Conservation (phyloP, 2,888 invertebrate genomes). For the Antitype chi region DNA sequence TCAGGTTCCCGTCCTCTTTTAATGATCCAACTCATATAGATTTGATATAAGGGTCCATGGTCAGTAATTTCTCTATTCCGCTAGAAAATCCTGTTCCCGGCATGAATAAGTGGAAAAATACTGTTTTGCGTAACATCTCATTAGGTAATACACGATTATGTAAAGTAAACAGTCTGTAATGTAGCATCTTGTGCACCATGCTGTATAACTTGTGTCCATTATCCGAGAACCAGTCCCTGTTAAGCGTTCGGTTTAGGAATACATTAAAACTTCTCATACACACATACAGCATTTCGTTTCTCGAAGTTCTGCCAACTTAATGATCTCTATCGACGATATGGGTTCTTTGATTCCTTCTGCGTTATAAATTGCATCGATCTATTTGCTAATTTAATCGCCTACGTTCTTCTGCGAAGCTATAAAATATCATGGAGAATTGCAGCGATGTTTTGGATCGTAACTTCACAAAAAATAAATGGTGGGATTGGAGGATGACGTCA, state of each 20-base stretch:
- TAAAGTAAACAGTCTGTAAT: slow-evolving; percentile 72
- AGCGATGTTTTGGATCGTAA: slow-evolving; percentile 62
- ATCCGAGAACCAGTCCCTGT: slow-evolving; percentile 64
- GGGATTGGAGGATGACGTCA: slow-evolving; percentile 66
- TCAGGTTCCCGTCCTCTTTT: slow-evolving; percentile 9
- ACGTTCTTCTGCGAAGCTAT: slow-evolving; percentile 39
- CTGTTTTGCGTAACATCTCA: slow-evolving; percentile 72
- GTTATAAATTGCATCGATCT: slow-evolving; percentile 53
- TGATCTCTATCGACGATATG: slow-evolving; percentile 36
- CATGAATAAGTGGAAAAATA: slow-evolving; percentile 65
- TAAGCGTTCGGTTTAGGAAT: slow-evolving; percentile 58
- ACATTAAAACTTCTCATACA: slow-evolving; percentile 61
- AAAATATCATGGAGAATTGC: slow-evolving; percentile 55
- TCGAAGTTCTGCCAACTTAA: slow-evolving; percentile 48
- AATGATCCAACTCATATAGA: slow-evolving; percentile 26
- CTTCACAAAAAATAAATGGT: slow-evolving; percentile 62
- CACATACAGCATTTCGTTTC: slow-evolving; percentile 37
- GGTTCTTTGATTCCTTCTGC: slow-evolving; percentile 46
- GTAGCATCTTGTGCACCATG: slow-evolving; percentile 67
- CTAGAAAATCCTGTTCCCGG: slow-evolving; percentile 58
- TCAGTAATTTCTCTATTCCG: slow-evolving; percentile 62
- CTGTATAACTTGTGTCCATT: slow-evolving; percentile 64
- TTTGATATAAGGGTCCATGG: slow-evolving; percentile 36
- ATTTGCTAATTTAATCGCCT: slow-evolving; percentile 58
- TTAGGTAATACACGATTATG: slow-evolving; percentile 76